These are phyloP conservation scores for Leptocoma aspasia DNA, from an alignment of 2,113 vertebrate species.

Conservation along the genomic window DNA sequence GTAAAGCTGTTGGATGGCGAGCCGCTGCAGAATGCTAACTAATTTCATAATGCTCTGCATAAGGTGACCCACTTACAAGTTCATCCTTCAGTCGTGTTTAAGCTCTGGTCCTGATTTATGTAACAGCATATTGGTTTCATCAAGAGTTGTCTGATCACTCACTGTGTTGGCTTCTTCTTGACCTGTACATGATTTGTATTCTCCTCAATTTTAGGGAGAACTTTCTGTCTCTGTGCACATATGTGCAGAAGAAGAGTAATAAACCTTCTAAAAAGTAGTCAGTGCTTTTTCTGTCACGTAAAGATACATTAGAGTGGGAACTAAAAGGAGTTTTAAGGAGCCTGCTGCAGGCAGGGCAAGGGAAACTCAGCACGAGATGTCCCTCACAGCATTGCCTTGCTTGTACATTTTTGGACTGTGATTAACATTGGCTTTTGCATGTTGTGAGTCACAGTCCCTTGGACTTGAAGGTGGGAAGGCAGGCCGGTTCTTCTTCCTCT, in stretches of 20 bases:
- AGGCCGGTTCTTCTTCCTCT: background rate
- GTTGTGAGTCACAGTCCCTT: background rate
- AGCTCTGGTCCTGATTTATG: constrained; percentile 67
- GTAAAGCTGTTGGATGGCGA: constrained; percentile 52
- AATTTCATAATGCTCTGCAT: constrained; percentile 65
- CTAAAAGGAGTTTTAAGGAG: background rate
- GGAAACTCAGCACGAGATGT: background rate
- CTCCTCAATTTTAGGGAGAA: background rate
- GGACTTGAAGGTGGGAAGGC: background rate
- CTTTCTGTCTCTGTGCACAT: background rate
- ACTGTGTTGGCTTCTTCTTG: constrained; percentile 26
- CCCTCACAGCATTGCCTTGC: background rate
- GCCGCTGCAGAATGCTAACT: constrained; percentile 60
- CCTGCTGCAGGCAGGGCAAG: background rate
- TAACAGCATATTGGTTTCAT: constrained; percentile 67
- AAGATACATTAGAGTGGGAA: background rate
- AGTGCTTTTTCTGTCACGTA: background rate
- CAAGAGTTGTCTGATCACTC: constrained; percentile 43
- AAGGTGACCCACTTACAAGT: constrained; percentile 69
- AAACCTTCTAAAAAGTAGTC: background rate
- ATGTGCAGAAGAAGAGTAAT: background rate
- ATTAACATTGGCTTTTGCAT: background rate
- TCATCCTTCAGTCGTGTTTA: constrained; percentile 55
- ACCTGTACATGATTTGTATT: constrained; percentile 54
- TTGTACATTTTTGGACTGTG: background rate